Conservation (phyloP, 2,797 vertebrate genomes). For the Rachycentron canadum region DNA sequence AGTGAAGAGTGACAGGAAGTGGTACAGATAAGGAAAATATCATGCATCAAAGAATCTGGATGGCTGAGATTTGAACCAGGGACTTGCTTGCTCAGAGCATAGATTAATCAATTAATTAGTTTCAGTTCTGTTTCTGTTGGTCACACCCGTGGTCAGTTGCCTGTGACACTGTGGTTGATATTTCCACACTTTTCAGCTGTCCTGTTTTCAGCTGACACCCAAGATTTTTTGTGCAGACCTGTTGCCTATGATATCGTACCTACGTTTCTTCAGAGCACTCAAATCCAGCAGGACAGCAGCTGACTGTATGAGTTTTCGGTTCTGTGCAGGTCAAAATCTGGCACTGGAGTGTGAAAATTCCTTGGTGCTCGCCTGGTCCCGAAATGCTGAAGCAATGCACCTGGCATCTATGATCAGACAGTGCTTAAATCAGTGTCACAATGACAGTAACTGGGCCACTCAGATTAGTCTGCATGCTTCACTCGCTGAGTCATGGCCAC, state of each 20-base stretch:
- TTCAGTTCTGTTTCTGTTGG: no score
- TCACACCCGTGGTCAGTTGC: no score
- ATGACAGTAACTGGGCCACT: neutral
- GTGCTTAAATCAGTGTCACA: neutral
- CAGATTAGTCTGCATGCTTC: neutral
- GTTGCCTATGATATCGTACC: neutral
- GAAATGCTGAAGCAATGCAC: slow-evolving; percentile 18
- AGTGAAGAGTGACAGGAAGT: no score
- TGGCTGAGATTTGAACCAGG: no score
- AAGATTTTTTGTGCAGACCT: neutral
- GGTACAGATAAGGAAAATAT: no score
- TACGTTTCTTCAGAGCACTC: neutral
- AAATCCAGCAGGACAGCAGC: neutral
- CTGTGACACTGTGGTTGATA: no score
- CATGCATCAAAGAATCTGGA: no score
- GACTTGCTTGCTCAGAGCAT: no score
- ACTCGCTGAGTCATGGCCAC: slow-evolving; percentile 6
- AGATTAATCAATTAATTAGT: no score
- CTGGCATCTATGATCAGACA: slow-evolving; percentile 10
- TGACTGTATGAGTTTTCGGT: neutral
- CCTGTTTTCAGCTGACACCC: no score
- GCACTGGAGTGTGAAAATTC: slow-evolving; percentile 10
- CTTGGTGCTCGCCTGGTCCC: neutral
- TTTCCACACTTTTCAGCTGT: neutral
- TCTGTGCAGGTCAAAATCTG: slow-evolving; percentile 1